phyloP scores from a whole-genome alignment of 2,797 vertebrate species.

The Typhlichthys eigenmanni region DNA sequence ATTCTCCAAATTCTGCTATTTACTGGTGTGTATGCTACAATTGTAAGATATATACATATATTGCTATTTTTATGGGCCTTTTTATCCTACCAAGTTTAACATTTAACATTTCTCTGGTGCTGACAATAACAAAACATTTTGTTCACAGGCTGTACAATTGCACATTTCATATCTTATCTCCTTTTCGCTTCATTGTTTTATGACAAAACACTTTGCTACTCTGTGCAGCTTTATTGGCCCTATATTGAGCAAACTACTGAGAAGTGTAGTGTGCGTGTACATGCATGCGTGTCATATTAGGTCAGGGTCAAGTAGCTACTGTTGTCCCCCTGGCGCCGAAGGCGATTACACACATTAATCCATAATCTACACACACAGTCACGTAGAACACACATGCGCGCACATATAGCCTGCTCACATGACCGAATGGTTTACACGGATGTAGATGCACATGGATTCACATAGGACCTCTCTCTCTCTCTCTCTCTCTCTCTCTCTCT shows the following conservation, averaged over 20 bases:
- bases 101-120: too few species aligned
- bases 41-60: not conserved
- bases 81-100: not conserved
- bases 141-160: too few species aligned
- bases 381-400: conserved; percentile 3
- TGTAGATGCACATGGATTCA: not conserved
- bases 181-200: too few species aligned
- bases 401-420: conserved; percentile 2
- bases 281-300: not conserved
- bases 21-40: not conserved
- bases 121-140: too few species aligned
- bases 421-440: not conserved
- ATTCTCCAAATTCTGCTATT: too few species aligned
- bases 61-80: not conserved
- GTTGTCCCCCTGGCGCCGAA: conserved; percentile 41
- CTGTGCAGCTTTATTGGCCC: too few species aligned
- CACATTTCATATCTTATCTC: too few species aligned
- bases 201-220: too few species aligned
- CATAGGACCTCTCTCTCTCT: conserved; percentile 16
- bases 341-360: conserved; percentile 59
- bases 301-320: conserved; percentile 11
- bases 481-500: conserved; percentile 23
- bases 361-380: conserved; percentile 45
- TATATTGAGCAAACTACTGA: not conserved
- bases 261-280: not conserved